Percentiles rank a stretch among this genome's conserved stretches.
These are phyloP conservation scores for Apistogramma diplotaenia DNA, from an alignment of 2,113 vertebrate species.

Conservation along the genomic window DNA sequence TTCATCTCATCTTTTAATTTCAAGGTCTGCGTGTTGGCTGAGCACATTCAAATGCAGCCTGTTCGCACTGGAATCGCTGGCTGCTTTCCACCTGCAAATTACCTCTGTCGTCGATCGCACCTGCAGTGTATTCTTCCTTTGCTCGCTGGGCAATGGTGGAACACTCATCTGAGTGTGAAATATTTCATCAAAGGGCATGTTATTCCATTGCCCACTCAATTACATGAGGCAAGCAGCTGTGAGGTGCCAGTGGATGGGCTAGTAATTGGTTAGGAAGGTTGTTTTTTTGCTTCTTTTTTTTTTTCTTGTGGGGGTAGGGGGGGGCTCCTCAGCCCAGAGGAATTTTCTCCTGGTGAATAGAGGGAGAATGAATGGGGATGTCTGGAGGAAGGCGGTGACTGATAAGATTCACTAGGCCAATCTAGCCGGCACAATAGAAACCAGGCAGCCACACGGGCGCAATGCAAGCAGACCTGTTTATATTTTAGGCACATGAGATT, in stretches of 20 bases:
- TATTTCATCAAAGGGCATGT: constrained; percentile 73
- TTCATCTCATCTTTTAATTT: constrained; percentile 70
- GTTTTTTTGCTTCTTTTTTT: constrained; percentile 41
- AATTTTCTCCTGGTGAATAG: constrained; percentile 32
- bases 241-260: constrained; percentile 63
- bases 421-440: constrained; percentile 31
- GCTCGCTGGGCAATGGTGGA: constrained; percentile 37
- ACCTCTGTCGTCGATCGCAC: constrained; percentile 56
- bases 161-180: constrained; percentile 69
- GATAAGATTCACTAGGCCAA: constrained; percentile 57
- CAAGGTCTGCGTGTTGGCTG: constrained; percentile 58
- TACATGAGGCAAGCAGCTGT: constrained; percentile 68
- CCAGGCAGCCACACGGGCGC: neutral
- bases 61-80: constrained; percentile 33
- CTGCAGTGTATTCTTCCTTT: constrained; percentile 55
- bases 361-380: constrained; percentile 39
- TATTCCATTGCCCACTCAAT: constrained; percentile 72
- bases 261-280: constrained; percentile 70
- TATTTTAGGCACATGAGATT: constrained; percentile 5
- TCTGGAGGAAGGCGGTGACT: constrained; percentile 45
- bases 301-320: neutral
- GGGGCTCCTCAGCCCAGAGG: constrained; percentile 1
- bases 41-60: constrained; percentile 52
- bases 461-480: constrained; percentile 17
- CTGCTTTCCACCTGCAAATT: constrained; percentile 69